phyloP scores from a whole-genome alignment of 2,113 vertebrate species.

The Irena cyanogastra region DNA sequence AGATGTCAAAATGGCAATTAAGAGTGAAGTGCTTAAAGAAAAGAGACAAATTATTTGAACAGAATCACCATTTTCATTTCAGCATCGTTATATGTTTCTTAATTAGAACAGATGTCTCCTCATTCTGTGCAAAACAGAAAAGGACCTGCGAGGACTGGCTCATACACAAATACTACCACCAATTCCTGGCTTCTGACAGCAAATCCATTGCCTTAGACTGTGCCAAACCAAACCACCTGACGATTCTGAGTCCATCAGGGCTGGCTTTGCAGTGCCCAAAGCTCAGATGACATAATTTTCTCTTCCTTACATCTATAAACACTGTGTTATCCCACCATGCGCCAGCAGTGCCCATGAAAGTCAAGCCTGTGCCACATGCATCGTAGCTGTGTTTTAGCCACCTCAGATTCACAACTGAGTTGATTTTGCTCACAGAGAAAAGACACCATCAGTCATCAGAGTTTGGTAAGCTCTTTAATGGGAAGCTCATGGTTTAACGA shows the following conservation, averaged over 20 bases:
- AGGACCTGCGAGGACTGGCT: background rate
- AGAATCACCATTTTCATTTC: background rate
- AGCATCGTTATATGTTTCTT: background rate
- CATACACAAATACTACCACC: background rate
- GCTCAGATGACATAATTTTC: background rate
- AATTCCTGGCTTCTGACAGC: background rate
- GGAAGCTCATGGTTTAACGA: constrained; percentile 44
- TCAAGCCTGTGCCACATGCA: background rate
- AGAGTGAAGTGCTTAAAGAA: background rate
- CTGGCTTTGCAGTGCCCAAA: background rate
- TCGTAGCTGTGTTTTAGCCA: background rate
- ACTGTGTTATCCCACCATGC: fast-evolving
- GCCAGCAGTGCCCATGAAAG: background rate
- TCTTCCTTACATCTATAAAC: background rate
- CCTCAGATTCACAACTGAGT: background rate
- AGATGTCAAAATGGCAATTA: background rate
- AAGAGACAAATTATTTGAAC: background rate
- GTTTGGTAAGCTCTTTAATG: constrained; percentile 69
- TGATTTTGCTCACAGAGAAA: background rate
- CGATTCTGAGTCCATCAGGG: background rate
- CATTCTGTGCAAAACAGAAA: background rate
- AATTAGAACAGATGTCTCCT: background rate
- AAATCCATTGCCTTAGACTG: background rate
- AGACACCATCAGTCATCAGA: background rate
- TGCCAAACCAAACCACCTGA: background rate